Conservation (phyloP, 2,888 invertebrate genomes). For the Xanthorhoe designata region DNA sequence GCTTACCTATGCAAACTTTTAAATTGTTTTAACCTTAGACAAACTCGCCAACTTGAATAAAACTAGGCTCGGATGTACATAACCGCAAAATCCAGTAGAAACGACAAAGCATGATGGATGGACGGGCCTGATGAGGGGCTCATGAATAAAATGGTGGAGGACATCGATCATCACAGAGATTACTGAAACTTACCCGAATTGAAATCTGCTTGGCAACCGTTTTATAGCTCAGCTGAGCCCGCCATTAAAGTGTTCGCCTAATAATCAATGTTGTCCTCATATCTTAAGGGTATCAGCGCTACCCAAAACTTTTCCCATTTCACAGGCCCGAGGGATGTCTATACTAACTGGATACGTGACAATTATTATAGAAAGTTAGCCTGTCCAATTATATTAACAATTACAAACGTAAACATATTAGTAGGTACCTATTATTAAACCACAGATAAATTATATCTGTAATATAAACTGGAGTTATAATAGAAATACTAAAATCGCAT, state of each 20-base stretch:
- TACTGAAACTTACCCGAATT: not conserved
- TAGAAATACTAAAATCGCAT: too few relatives aligned
- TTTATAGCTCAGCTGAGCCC: too few relatives aligned
- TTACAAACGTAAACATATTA: too few relatives aligned
- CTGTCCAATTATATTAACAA: too few relatives aligned
- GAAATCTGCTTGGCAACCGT: not conserved
- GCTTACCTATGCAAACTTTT: too few relatives aligned
- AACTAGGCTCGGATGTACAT: not conserved
- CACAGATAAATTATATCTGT: too few relatives aligned
- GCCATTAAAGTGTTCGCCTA: not conserved
- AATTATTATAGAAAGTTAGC: not conserved
- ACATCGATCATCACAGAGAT: not conserved
- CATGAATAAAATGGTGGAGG: not conserved
- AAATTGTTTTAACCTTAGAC: too few relatives aligned
- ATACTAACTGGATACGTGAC: not conserved
- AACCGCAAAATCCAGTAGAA: not conserved
- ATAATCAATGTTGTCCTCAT: not conserved
- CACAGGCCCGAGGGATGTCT: not conserved
- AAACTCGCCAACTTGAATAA: not conserved
- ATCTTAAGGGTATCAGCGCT: not conserved
- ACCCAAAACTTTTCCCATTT: not conserved
- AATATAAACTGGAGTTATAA: too few relatives aligned
- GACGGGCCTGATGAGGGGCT: not conserved
- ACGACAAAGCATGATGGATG: conserved; percentile 1
- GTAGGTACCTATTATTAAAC: too few relatives aligned